Base-by-base conservation (phyloP, 2,888 invertebrate genomes). In the Pteria penguin region DNA sequence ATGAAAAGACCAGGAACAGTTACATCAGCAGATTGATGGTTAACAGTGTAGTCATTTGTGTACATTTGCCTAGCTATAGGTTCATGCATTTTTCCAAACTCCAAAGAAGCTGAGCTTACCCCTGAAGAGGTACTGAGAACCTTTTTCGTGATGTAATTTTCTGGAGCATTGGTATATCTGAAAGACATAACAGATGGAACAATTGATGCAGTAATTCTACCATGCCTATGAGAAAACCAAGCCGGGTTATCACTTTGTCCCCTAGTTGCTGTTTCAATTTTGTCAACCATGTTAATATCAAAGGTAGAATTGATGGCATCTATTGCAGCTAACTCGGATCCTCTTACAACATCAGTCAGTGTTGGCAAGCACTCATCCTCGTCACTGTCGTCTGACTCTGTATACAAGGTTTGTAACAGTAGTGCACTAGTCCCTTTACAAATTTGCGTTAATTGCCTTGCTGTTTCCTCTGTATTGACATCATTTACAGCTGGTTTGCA, bases 191-290 rank as follows among this genome's bases (percentile, higher is more conserved):
- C 52, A 58, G 31, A 36, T 45, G 22, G 57, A 45, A 72, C 52
- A 29, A 29, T 55, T 31, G 68, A 68, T 24, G 74, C 61, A 29
- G 74, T 74, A 1, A 74, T 68, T 18, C 68, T 27, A 24, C 74
- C 74, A 55, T 27, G 27, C 22, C 74, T 60, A 24, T 74, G 61
- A 4, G 4, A 18, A 24, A 22, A 68, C 74, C 74, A 74, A 27
- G 54, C 45, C 4, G 27, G 33, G 26, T 60, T 60, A 26, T 8
- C 33, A 45, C 14, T 45, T 18, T 70, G 70, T 8, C 45, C 60
- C 14, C 31, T 32, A 2, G 67, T 73, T 11, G 52, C 18, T 52
- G 29, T 8, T 26, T 66, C 66, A 54, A 61, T 73, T 67, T 67
- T 45, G n/a, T 2, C 2, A 4, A 65, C 36, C 1, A 31, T 32